Base-by-base conservation (phyloP, 2,888 invertebrate species). In the Leptinotarsa peninsularis region DNA sequence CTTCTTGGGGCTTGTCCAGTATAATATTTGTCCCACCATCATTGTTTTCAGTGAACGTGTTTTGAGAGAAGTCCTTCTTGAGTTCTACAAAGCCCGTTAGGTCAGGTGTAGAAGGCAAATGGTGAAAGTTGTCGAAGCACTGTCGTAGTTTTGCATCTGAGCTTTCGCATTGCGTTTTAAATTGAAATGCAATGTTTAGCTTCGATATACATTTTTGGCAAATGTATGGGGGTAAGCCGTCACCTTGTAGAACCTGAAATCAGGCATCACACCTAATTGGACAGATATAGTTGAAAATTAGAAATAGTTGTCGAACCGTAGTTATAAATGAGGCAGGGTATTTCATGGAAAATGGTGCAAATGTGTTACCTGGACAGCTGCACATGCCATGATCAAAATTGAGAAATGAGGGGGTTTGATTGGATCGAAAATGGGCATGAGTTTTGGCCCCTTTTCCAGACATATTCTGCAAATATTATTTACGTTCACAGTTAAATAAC, bases 391-490 rank as follows among this genome's bases (percentile, higher is more conserved):
- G 67, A 89, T 88, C 77, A 89, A 81, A 73, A 88, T 85, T 13
- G 88, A 87, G 81, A 88, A 88, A 82, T 88, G 87, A 50, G 88
- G 87, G 27, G 88, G 88, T 82, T 88, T 88, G 23, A 87, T 84
- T 14, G 88, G 87, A 82, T 89, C 88, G 80, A 89, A 89, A 79
- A 89, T 89, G 54, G 88, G 87, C 84, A 88, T 86, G 75, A 89
- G 81, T 80, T 88, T 88, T 27, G 84, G 84, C 50, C 87, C 86
- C 79, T 87, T 87, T 81, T 88, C 88, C 76, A 89, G 81, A 79
- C 89, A 89, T 78, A 89, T 86, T 71, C 89, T 80, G 79, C 89
- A 89, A 78, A 89, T 88, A 78, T 88, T 86, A 76, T 88, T 88
- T 56, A 88, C 86, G 80, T 89, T 88, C 83, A 87, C 83, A 66